Evolutionary conservation across 2,797 vertebrate genomes (phyloP).

Genomic region (Ctenopoma kingsleyae): DNA sequence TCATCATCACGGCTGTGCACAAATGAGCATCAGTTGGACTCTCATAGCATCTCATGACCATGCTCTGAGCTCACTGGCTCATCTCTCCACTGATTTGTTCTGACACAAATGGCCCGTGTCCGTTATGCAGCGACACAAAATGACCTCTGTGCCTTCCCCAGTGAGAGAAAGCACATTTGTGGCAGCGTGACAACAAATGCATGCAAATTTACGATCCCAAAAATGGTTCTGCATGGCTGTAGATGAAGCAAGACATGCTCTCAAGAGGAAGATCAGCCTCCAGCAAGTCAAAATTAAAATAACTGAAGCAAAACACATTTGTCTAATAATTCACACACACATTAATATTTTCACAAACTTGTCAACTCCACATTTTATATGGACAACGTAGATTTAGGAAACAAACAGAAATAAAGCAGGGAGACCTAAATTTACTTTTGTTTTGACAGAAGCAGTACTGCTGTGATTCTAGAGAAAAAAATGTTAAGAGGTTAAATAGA

Average conservation of each 20-base stretch:
- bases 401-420: slow-evolving; percentile 2
- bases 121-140: slow-evolving; percentile 50
- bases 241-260: slow-evolving; percentile 25
- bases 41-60: slow-evolving; percentile 51
- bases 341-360: slow-evolving; percentile 6
- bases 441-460: too few relatives aligned
- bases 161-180: slow-evolving; percentile 54
- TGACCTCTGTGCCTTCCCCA: slow-evolving; percentile 54
- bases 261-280: slow-evolving; percentile 26
- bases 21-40: slow-evolving; percentile 67
- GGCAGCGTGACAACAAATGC: slow-evolving; percentile 52
- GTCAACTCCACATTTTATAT: neutral
- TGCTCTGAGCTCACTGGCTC: slow-evolving; percentile 54
- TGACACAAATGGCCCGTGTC: slow-evolving; percentile 69
- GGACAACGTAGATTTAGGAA: neutral
- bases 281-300: slow-evolving; percentile 26
- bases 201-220: slow-evolving; percentile 55
- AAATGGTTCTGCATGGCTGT: slow-evolving; percentile 38
- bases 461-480: too few relatives aligned
- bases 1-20: slow-evolving; percentile 45
- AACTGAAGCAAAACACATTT: slow-evolving; percentile 21
- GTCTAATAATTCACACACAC: slow-evolving; percentile 8
- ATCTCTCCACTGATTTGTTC: slow-evolving; percentile 60
- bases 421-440: too few relatives aligned
- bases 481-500: too few relatives aligned